phyloP scores from a whole-genome alignment of 2,113 vertebrate species.

The Ameiurus melas region DNA sequence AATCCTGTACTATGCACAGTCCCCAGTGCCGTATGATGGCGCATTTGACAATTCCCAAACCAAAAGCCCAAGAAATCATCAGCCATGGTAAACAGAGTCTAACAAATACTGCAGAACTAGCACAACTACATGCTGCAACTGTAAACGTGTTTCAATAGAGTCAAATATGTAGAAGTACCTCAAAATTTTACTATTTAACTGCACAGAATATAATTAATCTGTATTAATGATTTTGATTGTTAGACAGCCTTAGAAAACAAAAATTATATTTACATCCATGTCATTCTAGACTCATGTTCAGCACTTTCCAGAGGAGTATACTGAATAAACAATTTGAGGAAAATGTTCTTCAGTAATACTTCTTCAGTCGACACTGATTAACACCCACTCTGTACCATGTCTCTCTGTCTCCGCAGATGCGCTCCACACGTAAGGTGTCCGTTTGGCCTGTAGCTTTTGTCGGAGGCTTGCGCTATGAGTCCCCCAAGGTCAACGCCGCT shows the following conservation, averaged over 20 bases:
- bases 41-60: not conserved
- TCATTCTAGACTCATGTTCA: not conserved
- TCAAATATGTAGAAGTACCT: not conserved
- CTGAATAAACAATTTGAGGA: not conserved
- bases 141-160: not conserved
- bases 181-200: not conserved
- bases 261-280: not conserved
- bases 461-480: conserved; percentile 94
- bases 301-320: not conserved
- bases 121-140: not conserved
- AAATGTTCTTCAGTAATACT: not conserved
- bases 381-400: not conserved
- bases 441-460: conserved; percentile 98
- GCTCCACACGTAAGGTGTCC: conserved; percentile 89
- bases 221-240: not conserved
- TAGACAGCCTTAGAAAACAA: not conserved
- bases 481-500: conserved; percentile 90
- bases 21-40: not conserved
- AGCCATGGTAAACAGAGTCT: not conserved
- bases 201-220: not conserved
- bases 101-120: not conserved
- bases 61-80: not conserved
- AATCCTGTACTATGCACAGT: not conserved
- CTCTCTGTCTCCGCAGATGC: conserved; percentile 77
- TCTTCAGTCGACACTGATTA: not conserved